Conservation (phyloP, 30 jellyfish, hydroid and myxozoan species). For the Euphysa ruthae region DNA sequence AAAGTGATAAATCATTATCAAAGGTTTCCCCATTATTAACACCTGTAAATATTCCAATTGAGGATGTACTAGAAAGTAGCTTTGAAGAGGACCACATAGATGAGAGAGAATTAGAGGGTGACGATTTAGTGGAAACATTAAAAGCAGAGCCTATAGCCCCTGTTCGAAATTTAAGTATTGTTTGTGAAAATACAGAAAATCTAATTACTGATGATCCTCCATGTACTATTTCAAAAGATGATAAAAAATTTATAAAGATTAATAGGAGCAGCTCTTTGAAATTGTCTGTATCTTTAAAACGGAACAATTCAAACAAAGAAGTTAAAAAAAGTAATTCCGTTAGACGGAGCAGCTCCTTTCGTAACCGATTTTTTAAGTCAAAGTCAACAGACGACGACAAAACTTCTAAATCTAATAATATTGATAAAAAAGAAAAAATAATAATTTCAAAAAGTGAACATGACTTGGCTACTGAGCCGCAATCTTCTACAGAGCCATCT, state of each 20-base stretch:
- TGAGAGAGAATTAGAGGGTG: conserved; percentile 10
- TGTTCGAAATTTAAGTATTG: neutral
- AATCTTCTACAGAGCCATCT: neutral
- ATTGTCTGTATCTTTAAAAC: conserved; percentile 8
- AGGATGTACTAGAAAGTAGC: conserved; percentile 7
- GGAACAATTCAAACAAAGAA: conserved; percentile 22
- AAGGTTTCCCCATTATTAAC: neutral
- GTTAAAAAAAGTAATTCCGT: conserved; percentile 34
- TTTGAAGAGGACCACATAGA: conserved; percentile 18
- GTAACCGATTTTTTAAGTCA: conserved; percentile 28
- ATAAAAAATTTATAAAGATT: neutral
- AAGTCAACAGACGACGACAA: neutral
- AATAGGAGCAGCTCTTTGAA: conserved; percentile 38
- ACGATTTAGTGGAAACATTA: conserved; percentile 3
- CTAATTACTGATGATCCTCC: no score
- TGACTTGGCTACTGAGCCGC: neutral
- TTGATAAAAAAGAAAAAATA: conserved; percentile 8
- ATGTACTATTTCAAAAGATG: neutral
- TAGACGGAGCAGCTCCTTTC: conserved; percentile 30
- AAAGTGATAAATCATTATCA: neutral
- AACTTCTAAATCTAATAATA: no score
- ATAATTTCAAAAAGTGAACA: conserved; percentile 20
- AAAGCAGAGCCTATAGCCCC: neutral
- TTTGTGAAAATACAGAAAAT: conserved; percentile 3
- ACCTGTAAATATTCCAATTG: neutral